Evolutionary conservation across 2,888 invertebrate species (phyloP).

Genomic region (Drosophila nr. perissopoda): DNA sequence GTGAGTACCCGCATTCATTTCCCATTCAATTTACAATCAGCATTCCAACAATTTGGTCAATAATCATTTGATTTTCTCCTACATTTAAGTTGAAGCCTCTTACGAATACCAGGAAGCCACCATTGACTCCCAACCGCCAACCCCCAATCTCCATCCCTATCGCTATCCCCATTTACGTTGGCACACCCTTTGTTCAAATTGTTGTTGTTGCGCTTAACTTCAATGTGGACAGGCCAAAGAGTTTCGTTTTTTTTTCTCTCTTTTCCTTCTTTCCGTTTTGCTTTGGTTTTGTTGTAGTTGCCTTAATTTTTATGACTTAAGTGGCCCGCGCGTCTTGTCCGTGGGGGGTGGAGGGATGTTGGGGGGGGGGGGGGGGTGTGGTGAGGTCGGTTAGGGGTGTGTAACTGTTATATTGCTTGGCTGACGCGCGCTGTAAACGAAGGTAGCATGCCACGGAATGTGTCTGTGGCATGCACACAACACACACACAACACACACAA

Average conservation of each 20-base stretch:
- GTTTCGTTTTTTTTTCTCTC: slow-evolving; percentile 16
- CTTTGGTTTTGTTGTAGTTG: slow-evolving; percentile 26
- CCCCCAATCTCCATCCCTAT: neutral
- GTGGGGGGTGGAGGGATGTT: neutral
- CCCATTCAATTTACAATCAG: slow-evolving; percentile 32
- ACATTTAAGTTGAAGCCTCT: slow-evolving; percentile 40
- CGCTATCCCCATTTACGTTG: neutral
- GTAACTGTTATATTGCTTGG: slow-evolving; percentile 73
- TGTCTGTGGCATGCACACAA: slow-evolving; percentile 69
- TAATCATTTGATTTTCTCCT: slow-evolving; percentile 31
- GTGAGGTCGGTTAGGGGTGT: slow-evolving; percentile 26
- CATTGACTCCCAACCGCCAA: neutral
- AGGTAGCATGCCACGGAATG: slow-evolving; percentile 75
- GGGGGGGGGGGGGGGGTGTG: neutral
- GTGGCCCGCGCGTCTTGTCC: slow-evolving; percentile 43
- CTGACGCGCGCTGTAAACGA: slow-evolving; percentile 75
- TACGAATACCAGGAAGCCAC: slow-evolving; percentile 3
- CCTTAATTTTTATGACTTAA: slow-evolving; percentile 77
- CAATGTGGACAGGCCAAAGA: slow-evolving; percentile 37
- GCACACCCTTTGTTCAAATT: slow-evolving; percentile 21
- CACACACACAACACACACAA: slow-evolving; percentile 41
- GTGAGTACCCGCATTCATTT: slow-evolving; percentile 7
- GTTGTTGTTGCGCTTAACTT: slow-evolving; percentile 7
- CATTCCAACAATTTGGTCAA: slow-evolving; percentile 30
- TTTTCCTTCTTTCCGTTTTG: slow-evolving; percentile 6